phyloP scores from a whole-genome alignment of 2,797 vertebrate species.

The Malurus leucopterus region DNA sequence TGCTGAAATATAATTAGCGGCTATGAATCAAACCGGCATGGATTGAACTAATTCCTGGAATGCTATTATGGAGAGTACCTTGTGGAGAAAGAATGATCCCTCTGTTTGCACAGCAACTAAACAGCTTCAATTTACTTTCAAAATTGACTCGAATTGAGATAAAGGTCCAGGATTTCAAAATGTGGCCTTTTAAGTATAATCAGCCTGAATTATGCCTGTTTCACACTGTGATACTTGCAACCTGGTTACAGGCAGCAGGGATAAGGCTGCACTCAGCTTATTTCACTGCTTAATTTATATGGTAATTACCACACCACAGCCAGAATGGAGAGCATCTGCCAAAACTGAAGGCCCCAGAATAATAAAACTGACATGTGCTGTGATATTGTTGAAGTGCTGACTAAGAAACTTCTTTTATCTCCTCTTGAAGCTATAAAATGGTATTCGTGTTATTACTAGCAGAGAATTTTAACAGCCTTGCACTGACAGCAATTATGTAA shows the following conservation, averaged over 20 bases:
- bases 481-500: slow-evolving; percentile 78
- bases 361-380: slow-evolving; percentile 69
- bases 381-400: slow-evolving; percentile 72
- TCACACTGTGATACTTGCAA: slow-evolving; percentile 58
- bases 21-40: slow-evolving; percentile 63
- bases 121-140: slow-evolving; percentile 71
- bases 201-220: slow-evolving; percentile 61
- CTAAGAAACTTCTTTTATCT: slow-evolving; percentile 76
- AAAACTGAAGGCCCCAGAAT: slow-evolving; percentile 68
- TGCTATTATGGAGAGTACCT: slow-evolving; percentile 55
- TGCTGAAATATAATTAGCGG: slow-evolving; percentile 68
- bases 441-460: slow-evolving; percentile 75
- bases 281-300: slow-evolving; percentile 77
- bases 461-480: slow-evolving; percentile 75
- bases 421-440: slow-evolving; percentile 70
- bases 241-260: slow-evolving; percentile 61
- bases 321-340: slow-evolving; percentile 72
- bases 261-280: slow-evolving; percentile 60
- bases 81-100: slow-evolving; percentile 60
- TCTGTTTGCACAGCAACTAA: slow-evolving; percentile 70
- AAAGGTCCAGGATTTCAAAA: slow-evolving; percentile 53
- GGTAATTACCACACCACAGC: slow-evolving; percentile 71
- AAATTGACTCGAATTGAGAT: slow-evolving; percentile 66
- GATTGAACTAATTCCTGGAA: slow-evolving; percentile 71
- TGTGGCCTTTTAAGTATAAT: slow-evolving; percentile 48